Evolutionary conservation across 2,113 vertebrate genomes (phyloP).

Genomic region (Oreochromis spilurus): DNA sequence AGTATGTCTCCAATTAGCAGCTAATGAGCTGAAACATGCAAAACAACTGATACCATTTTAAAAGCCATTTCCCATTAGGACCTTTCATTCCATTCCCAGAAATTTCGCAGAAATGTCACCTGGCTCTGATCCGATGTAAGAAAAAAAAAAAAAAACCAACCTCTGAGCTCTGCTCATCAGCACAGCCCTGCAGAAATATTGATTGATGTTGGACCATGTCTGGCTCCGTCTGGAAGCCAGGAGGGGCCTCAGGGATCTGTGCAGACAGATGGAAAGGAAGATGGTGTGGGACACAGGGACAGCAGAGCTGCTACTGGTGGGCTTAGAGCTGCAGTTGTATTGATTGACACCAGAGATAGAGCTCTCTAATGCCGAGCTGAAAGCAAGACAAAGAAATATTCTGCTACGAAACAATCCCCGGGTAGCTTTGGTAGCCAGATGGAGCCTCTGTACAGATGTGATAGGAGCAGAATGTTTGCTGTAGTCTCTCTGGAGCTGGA

Average conservation of each 20-base stretch:
- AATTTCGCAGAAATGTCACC: not conserved
- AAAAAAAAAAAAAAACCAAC: not conserved
- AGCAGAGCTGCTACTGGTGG: constrained; percentile 15
- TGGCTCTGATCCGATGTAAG: not conserved
- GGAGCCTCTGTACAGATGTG: not conserved
- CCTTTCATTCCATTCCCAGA: not conserved
- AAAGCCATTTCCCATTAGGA: not conserved
- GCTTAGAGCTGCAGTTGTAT: constrained; percentile 36
- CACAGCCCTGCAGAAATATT: constrained; percentile 28
- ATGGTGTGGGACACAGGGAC: constrained; percentile 7
- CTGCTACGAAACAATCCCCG: not conserved
- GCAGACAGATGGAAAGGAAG: constrained; percentile 36
- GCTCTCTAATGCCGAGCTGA: not conserved
- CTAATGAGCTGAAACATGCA: constrained; percentile 1
- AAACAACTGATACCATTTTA: not conserved
- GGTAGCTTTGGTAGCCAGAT: not conserved
- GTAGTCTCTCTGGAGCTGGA: not conserved
- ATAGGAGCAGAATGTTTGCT: not conserved
- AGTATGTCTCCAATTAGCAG: not conserved
- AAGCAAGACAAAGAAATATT: not conserved
- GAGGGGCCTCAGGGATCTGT: not conserved
- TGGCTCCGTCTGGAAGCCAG: constrained; percentile 22
- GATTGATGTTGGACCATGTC: constrained; percentile 33
- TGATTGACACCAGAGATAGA: constrained; percentile 45
- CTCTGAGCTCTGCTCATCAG: not conserved